Evolutionary conservation across 2,888 invertebrate genomes (phyloP), one percentile per base, ranked within the genome.

Genomic region (Cosmorhoe ocellata): DNA sequence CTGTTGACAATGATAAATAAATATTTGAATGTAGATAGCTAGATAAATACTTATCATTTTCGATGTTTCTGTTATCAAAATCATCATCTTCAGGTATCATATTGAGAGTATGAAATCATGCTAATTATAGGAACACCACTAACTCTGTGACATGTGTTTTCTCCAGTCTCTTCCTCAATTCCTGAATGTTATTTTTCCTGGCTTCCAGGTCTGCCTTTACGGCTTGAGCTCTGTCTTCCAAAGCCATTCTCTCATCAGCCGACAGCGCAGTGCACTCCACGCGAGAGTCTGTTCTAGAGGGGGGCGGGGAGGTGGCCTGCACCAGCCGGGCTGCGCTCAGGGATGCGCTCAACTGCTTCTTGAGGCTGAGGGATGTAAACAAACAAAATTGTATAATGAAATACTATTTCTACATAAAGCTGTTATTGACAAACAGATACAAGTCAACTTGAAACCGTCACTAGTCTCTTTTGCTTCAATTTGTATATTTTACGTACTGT

Each of bases 61-160:
- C 18, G 18, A 4, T 18, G 18, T 4, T 4, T 18, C 18, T 4
- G 4, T 18, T 4, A 4, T 3, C 18, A 3, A 18, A 18, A 18
- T 18, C 2, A 18, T 18, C 18, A 2, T 18, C 2, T 4, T 18
- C 4, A 18, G 18, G 18, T 18, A 18, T 3, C 18, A 18, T 18
- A 18, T 18, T 18, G 4, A 3, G 4, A 6, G 7, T 12, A n/a
- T n/a, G n/a, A n/a, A n/a, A n/a, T n/a, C n/a, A n/a, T n/a, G n/a
- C n/a, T n/a, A n/a, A n/a, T n/a, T n/a, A n/a, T n/a, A 12, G 11
- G 0, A 10, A 18, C 14, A 8, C 8, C 3, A 64, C 95, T 94
- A 83, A 97, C 97, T 97, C 97, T 22, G 96, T 96, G 36, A 96
- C 96, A 72, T 97, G 96, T 8, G 97, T 92, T 66, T 95, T 93